Percentiles rank a stretch among this genome's conserved stretches.
Conservation (phyloP, 2,113 vertebrate genomes). For the Macaca mulatta region DNA sequence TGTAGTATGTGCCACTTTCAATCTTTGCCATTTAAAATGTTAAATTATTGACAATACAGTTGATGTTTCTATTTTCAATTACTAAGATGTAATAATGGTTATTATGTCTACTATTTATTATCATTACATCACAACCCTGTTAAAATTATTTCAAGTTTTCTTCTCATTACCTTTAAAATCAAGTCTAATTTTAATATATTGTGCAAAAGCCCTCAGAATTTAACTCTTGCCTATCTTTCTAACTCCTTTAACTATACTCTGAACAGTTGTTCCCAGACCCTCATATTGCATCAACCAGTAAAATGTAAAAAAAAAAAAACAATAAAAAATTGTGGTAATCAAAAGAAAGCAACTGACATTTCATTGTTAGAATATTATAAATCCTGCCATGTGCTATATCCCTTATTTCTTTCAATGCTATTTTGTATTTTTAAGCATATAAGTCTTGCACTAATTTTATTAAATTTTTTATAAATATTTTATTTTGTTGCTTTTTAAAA, state of each 20-base stretch:
- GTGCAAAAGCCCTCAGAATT: not conserved
- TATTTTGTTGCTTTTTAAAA: not conserved
- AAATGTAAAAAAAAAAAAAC: not conserved
- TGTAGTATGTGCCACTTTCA: not conserved
- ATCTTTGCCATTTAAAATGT: not conserved
- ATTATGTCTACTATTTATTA: not conserved
- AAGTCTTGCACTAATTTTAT: not conserved
- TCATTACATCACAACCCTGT: not conserved
- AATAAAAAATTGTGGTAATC: not conserved
- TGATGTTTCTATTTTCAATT: not conserved
- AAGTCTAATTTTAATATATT: not conserved
- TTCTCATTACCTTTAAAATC: not conserved
- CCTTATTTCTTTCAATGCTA: not conserved
- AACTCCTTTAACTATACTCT: not conserved
- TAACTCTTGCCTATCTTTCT: not conserved
- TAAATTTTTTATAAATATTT: not conserved
- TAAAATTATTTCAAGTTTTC: not conserved
- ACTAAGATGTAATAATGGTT: not conserved
- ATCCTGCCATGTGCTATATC: not conserved
- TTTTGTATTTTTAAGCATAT: not conserved
- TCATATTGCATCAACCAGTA: not conserved
- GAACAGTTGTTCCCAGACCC: not conserved
- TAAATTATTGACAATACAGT: not conserved
- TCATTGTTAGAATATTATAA: no score
- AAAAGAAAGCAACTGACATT: no score